Conservation (phyloP, 2,888 invertebrate genomes). For the Rhingia rostrata region DNA sequence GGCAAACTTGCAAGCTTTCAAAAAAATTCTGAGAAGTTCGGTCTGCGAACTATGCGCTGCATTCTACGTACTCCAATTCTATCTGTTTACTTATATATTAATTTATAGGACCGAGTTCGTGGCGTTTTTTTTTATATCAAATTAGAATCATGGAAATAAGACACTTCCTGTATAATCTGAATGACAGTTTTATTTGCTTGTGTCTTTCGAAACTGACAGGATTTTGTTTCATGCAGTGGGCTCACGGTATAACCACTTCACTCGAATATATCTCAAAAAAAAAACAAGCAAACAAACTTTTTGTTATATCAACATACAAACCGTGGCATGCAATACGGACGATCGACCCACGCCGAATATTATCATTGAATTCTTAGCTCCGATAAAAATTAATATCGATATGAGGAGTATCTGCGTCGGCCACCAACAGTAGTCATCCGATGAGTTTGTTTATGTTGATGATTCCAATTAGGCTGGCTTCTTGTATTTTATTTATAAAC, state of each 20-base stretch:
- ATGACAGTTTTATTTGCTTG: slow-evolving; percentile 25
- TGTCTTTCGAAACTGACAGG: slow-evolving; percentile 34
- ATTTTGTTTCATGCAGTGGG: slow-evolving; percentile 10
- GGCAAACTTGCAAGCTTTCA: slow-evolving; percentile 61
- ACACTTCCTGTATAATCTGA: slow-evolving; percentile 62
- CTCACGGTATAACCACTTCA: slow-evolving; percentile 11
- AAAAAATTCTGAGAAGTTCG: slow-evolving; percentile 52
- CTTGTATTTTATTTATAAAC: slow-evolving; percentile 46
- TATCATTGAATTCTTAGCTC: slow-evolving; percentile 17
- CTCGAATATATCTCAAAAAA: slow-evolving; percentile 20
- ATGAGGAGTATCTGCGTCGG: slow-evolving; percentile 16
- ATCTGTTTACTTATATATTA: slow-evolving; percentile 28
- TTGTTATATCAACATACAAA: slow-evolving; percentile 13
- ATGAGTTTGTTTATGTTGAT: slow-evolving; percentile 58
- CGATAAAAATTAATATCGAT: slow-evolving; percentile 14
- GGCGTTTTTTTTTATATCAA: slow-evolving; percentile 32
- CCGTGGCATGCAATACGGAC: not conserved
- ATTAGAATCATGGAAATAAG: slow-evolving; percentile 57
- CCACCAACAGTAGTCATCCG: slow-evolving; percentile 66
- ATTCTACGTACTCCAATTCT: slow-evolving; percentile 11
- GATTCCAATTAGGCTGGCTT: slow-evolving; percentile 33
- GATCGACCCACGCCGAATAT: slow-evolving; percentile 46
- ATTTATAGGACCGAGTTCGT: not conserved
- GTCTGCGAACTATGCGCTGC: slow-evolving; percentile 6
- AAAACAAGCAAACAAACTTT: slow-evolving; percentile 49